A percentile compares a stretch with the other conserved stretches of the same genome.
These are phyloP conservation scores for Craseonycteris thonglongyai DNA, from an alignment of 2,113 vertebrate species.

Conservation along the genomic window DNA sequence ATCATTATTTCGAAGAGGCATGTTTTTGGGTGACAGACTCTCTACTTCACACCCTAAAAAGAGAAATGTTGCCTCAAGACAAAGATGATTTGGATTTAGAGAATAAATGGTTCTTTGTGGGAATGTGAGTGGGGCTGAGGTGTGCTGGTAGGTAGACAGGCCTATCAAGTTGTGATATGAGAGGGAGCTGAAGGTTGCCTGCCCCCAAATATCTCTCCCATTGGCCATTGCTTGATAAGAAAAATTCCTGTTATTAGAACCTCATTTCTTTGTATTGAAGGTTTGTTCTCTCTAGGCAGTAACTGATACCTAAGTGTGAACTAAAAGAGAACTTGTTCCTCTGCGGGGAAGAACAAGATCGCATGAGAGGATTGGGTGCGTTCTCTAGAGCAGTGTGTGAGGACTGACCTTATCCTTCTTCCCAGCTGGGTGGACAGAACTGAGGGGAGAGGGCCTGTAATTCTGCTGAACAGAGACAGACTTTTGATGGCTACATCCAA, in stretches of 20 bases:
- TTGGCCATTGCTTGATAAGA: neutral
- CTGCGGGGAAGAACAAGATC: neutral
- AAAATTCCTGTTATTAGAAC: neutral
- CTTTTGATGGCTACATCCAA: neutral
- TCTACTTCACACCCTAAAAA: neutral
- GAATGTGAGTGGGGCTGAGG: neutral
- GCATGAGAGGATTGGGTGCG: fast-evolving
- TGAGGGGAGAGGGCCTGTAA: neutral
- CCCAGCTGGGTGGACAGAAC: neutral
- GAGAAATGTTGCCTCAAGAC: neutral
- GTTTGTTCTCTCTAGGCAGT: neutral
- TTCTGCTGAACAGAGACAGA: neutral
- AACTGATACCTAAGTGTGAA: neutral
- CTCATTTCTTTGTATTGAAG: neutral
- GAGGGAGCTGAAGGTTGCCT: too few relatives aligned
- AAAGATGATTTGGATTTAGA: neutral
- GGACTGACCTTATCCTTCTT: neutral
- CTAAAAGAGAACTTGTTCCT: neutral
- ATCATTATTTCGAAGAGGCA: neutral
- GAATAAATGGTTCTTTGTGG: neutral
- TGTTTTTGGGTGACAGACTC: neutral
- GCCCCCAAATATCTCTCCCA: too few relatives aligned
- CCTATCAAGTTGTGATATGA: fast-evolving
- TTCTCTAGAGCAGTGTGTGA: neutral
- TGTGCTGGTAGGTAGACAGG: neutral